These are phyloP conservation scores for Hypena proboscidalis DNA, from an alignment of 2,888 invertebrate species.

Conservation along the genomic window DNA sequence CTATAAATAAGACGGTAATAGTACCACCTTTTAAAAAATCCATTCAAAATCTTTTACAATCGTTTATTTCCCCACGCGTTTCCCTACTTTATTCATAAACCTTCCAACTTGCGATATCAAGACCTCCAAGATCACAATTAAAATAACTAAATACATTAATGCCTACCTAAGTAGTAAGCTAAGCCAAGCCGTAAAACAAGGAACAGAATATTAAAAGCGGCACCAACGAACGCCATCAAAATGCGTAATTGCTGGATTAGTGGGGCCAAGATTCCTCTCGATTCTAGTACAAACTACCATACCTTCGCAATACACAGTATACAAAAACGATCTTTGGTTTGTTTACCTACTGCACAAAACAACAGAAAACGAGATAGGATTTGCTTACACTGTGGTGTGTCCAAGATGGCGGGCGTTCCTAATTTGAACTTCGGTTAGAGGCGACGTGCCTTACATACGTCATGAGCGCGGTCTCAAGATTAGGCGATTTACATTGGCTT, in stretches of 20 bases:
- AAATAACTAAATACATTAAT: constrained; percentile 65
- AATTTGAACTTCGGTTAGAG: constrained; percentile 68
- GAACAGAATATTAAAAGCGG: constrained; percentile 82
- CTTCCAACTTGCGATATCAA: constrained; percentile 30
- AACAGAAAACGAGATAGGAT: neutral
- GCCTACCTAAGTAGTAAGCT: constrained; percentile 57
- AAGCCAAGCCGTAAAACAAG: constrained; percentile 77
- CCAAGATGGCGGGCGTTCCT: constrained; percentile 63
- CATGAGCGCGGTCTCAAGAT: constrained; percentile 82
- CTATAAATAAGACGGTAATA: too few species aligned
- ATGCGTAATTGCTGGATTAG: constrained; percentile 85
- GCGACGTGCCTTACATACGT: constrained; percentile 81
- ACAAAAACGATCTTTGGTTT: constrained; percentile 18
- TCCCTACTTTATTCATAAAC: constrained; percentile 9
- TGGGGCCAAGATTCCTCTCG: constrained; percentile 79
- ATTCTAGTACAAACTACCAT: constrained; percentile 51
- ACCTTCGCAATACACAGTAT: constrained; percentile 46
- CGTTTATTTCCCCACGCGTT: neutral
- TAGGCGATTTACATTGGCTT: constrained; percentile 81
- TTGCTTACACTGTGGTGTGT: constrained; percentile 55
- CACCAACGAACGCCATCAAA: constrained; percentile 80
- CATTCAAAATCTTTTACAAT: too few species aligned
- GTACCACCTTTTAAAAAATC: too few species aligned
- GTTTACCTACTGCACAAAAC: constrained; percentile 13
- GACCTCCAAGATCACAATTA: constrained; percentile 52